Base-by-base conservation (phyloP, 37 sponge, comb jelly and placozoan genomes). In the Halichondria panicea region DNA sequence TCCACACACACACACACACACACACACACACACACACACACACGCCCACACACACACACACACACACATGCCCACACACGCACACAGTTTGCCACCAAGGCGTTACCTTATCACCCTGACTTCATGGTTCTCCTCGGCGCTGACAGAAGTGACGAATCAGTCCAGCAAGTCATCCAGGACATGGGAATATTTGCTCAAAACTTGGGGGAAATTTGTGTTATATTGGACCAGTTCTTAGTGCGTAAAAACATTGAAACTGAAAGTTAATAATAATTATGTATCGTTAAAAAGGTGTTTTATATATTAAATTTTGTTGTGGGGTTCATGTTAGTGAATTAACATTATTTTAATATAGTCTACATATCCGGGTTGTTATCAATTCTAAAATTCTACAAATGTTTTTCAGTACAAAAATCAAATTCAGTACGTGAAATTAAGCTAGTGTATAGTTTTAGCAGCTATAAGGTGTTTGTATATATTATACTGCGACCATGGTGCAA, bases 91-190 rank as follows among this genome's bases (percentile, higher is more conserved):
- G 93, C 86, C 5, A 72, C 84, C 38, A 88, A 84, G 54, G 82
- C 89, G 0, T 76, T 88, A 31, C 93, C 93, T 35, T 92, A 92
- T 53, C 70, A 78, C 45, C 41, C 54, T 6, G 81, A 87, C 48
- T 75, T 88, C 66, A 42, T 92, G 30, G 42, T 34, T 0, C 1
- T 71, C 18, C 63, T 92, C 55, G 88, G 88, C 8, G 73, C 80
- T 15, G 74, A 55, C 19, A 74, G 78, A 2, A 71, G 78, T 19
- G 71, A 59, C n/a, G 82, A 81, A n/a, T 56, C 74, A 21, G 64
- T 86, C 5, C 39, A 48, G 2, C 72, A 67, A 25, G 88, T 92
- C 46, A 22, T 83, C 3, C 46, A 56, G n/a, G 88, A 92, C 73
- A 84, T 84, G 84, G 58, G 55, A 19, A 15, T 34, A 34, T 79